phyloP scores from a whole-genome alignment of 1,140 invertebrate genomes.

The Uloborus diversus region DNA sequence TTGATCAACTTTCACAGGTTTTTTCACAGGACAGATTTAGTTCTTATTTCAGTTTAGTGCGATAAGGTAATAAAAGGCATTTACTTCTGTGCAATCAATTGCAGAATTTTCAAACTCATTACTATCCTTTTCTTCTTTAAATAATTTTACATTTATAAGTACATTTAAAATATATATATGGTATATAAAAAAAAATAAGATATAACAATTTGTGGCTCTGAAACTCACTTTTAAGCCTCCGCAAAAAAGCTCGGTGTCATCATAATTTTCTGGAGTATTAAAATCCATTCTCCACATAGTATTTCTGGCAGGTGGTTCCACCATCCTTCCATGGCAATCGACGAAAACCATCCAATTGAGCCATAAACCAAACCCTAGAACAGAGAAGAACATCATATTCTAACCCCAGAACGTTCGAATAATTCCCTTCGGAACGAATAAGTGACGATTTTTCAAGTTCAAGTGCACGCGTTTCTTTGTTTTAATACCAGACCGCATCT shows the following conservation, averaged over 20 bases:
- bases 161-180: too few species aligned
- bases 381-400: background rate
- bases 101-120: too few species aligned
- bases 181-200: too few species aligned
- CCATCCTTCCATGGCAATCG: slow-evolving; percentile 79
- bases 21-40: too few species aligned
- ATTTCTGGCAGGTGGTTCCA: slow-evolving; percentile 91
- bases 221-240: slow-evolving; percentile 85
- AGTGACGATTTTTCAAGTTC: slow-evolving; percentile 30
- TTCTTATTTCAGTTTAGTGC: too few species aligned
- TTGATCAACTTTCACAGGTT: too few species aligned
- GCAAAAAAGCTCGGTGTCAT: slow-evolving; percentile 86
- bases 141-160: too few species aligned
- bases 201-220: too few species aligned
- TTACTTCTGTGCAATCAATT: too few species aligned
- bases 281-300: slow-evolving; percentile 94
- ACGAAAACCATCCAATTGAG: background rate
- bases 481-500: background rate
- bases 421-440: background rate
- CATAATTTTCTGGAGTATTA: slow-evolving; percentile 91
- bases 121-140: too few species aligned
- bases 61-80: too few species aligned
- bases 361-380: background rate
- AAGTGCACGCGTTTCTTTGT: slow-evolving; percentile 17
- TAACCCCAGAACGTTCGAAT: background rate